Evolutionary conservation across 1,140 invertebrate species (phyloP).

Genomic region (Vollenhovia emeryi): DNA sequence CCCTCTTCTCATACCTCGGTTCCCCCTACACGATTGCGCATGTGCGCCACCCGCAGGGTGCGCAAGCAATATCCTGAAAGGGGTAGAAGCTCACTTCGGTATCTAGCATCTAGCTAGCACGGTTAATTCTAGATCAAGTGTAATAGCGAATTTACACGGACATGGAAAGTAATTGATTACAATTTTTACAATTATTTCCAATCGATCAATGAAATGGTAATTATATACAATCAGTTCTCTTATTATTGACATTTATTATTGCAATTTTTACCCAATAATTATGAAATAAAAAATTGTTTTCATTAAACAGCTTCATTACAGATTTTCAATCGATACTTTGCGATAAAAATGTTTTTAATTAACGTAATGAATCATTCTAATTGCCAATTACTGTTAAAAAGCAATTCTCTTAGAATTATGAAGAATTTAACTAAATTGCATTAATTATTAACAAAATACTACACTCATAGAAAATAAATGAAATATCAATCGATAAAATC

Average conservation of each 20-base stretch:
- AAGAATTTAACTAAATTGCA: background rate
- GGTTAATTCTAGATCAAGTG: background rate
- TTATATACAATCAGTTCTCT: background rate
- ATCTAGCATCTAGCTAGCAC: background rate
- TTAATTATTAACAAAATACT: background rate
- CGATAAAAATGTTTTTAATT: background rate
- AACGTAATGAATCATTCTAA: background rate
- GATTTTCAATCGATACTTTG: background rate
- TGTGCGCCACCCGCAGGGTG: background rate
- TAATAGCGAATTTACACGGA: background rate
- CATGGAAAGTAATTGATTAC: background rate
- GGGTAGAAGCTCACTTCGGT: slow-evolving; percentile 13
- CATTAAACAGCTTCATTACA: background rate
- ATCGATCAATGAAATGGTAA: background rate
- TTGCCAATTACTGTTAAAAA: background rate
- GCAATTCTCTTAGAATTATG: background rate
- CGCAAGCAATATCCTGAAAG: slow-evolving; percentile 22
- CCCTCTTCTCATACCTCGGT: background rate
- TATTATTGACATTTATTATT: background rate
- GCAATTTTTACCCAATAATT: background rate
- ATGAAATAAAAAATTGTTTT: background rate
- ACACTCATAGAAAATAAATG: background rate
- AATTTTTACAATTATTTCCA: background rate
- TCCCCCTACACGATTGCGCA: background rate
- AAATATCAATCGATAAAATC: background rate